Conservation (phyloP, 2,797 vertebrate species). For the Anas georgica region DNA sequence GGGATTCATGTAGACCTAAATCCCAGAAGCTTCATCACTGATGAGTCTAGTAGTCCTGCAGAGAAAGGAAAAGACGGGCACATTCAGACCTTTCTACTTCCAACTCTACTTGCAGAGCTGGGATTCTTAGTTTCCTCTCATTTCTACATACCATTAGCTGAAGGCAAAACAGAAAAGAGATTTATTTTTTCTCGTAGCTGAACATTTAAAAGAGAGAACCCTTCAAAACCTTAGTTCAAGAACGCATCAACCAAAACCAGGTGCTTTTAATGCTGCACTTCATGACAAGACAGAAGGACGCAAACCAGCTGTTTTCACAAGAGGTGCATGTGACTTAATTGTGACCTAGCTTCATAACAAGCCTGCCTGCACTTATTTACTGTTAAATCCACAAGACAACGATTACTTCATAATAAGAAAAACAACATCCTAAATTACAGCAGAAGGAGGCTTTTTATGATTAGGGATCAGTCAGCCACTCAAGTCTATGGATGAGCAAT, state of each 20-base stretch:
- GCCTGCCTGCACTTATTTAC: background rate
- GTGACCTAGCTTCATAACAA: background rate
- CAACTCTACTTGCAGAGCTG: background rate
- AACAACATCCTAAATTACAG: background rate
- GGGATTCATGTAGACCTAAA: conserved; percentile 58
- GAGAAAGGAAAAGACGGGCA: conserved; percentile 26
- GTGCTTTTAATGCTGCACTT: background rate
- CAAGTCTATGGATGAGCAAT: conserved; percentile 2
- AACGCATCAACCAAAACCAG: background rate
- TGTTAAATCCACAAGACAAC: background rate
- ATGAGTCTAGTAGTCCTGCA: conserved; percentile 80
- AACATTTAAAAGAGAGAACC: background rate
- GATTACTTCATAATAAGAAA: background rate
- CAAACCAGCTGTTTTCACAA: background rate
- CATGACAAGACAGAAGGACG: background rate
- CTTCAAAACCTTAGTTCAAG: background rate
- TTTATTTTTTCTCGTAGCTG: background rate
- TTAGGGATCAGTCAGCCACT: conserved; percentile 11
- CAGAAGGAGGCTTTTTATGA: background rate
- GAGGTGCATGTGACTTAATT: background rate
- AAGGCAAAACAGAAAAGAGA: background rate
- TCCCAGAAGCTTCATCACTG: conserved; percentile 66
- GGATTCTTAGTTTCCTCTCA: background rate
- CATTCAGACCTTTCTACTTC: background rate
- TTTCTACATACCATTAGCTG: background rate